Evolutionary conservation across 2,113 vertebrate genomes (phyloP), one percentile per base, ranked within the genome.

Genomic region (Tachysurus vachellii): DNA sequence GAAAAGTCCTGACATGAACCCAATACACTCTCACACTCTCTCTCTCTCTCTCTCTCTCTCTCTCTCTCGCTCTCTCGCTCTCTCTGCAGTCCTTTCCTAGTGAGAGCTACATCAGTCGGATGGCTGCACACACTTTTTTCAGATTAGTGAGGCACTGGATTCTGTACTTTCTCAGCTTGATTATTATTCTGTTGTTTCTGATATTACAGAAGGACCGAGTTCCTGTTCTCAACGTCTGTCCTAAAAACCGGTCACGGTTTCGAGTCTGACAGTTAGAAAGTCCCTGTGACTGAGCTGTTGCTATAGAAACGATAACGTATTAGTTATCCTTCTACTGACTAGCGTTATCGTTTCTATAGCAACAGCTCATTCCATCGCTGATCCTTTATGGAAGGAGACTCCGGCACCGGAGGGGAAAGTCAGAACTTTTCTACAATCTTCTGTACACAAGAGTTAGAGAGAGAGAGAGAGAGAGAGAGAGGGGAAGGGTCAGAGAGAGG

Each of bases 1-100:
- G 57, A 80, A 23, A 70, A 80, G 80, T 80, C 86, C 79, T 12
- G 23, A 54, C 9, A 53, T 64, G 57, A 75, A 82, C 71, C 44
- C 2, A 36, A 0, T n/a, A 66, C 62, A 13, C 36, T 21, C 70
- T 9, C 16, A n/a, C n/a, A n/a, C 12, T 66, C 12, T 28, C n/a
- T 66, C 10, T 66, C 23, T 36, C 36, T 36, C 12, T 66, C 12
- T 28, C n/a, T 66, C 10, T 66, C 23, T 36, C 36, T 36, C 36
- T 36, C 36, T 36, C 36, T 36, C 10, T 66, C 23, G n/a, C n/a
- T n/a, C n/a, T n/a, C n/a, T n/a, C n/a, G n/a, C n/a, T n/a, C n/a
- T n/a, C n/a, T 9, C 23, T 4, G 42, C 44, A 54, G 16, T 12
- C 57, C 53, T 19, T 10, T 0, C 53, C 42, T 44, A 82, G 75